Percentiles rank a stretch among this genome's conserved stretches.
phyloP scores from a whole-genome alignment of 2,113 vertebrate species.

The Lampris megalopsis region DNA sequence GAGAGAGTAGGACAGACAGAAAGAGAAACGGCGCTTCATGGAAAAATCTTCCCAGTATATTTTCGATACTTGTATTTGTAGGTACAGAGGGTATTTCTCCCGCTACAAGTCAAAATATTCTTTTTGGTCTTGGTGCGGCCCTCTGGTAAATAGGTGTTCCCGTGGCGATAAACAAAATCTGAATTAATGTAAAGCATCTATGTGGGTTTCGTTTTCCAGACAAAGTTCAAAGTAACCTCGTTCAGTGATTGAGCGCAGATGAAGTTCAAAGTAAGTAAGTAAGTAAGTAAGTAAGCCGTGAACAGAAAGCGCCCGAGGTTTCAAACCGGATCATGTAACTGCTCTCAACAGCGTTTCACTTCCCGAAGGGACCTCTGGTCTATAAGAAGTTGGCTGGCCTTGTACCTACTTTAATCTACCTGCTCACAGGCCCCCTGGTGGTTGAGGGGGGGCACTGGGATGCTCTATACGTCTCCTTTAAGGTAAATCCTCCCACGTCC shows the following conservation, averaged over 20 bases:
- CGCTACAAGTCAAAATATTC: neutral
- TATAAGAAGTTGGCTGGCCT: neutral
- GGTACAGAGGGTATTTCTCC: neutral
- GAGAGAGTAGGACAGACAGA: too few species aligned
- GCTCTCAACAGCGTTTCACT: neutral
- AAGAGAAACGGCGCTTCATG: too few species aligned
- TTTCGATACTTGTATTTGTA: too few species aligned
- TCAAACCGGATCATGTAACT: neutral
- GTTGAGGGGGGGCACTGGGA: slow-evolving; percentile 21
- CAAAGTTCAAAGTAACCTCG: too few species aligned
- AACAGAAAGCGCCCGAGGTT: slow-evolving; percentile 5
- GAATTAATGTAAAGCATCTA: neutral
- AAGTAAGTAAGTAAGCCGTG: too few species aligned
- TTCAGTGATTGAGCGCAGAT: too few species aligned
- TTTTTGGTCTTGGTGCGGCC: neutral
- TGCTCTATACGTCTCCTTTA: slow-evolving; percentile 18
- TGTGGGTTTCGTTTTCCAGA: too few species aligned
- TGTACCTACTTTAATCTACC: slow-evolving; percentile 22
- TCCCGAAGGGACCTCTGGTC: neutral
- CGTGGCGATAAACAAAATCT: slow-evolving; percentile 2
- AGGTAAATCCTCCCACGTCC: slow-evolving; percentile 41
- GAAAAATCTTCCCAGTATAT: too few species aligned
- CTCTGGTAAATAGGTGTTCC: slow-evolving; percentile 1
- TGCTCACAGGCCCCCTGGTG: slow-evolving; percentile 50
- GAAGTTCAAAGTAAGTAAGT: too few species aligned